Evolutionary conservation across 1,140 invertebrate genomes (phyloP).

Genomic region (Aphis gossypii): DNA sequence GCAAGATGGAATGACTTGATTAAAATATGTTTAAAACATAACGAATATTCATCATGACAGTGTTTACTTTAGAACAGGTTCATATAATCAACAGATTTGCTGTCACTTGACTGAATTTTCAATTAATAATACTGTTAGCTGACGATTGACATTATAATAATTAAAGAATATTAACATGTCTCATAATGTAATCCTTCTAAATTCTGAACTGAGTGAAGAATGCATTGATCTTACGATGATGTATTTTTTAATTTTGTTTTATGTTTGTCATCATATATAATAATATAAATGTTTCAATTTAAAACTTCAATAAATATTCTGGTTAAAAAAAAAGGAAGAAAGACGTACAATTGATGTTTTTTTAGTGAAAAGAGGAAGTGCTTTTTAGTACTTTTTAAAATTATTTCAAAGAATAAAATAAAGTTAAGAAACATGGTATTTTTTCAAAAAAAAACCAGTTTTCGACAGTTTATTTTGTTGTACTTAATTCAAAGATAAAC

Average conservation of each 20-base stretch:
- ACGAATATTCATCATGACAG: constrained; percentile 3
- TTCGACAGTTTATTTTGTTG: too few species aligned
- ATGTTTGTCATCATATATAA: not conserved
- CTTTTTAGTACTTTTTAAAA: too few species aligned
- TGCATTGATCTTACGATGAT: not conserved
- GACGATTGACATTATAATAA: not conserved
- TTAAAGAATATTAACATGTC: not conserved
- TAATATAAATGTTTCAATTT: not conserved
- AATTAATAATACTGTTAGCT: constrained; percentile 1
- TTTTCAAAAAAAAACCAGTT: too few species aligned
- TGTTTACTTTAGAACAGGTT: not conserved
- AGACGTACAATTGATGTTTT: not conserved
- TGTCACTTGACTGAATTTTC: not conserved
- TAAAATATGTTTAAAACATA: not conserved
- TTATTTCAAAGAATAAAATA: too few species aligned
- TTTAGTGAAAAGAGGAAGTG: not conserved
- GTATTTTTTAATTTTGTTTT: not conserved
- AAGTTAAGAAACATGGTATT: too few species aligned
- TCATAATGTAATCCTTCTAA: not conserved
- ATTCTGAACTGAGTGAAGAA: not conserved
- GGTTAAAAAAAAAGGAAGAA: not conserved
- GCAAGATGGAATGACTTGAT: not conserved
- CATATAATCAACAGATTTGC: not conserved
- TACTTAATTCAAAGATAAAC: too few species aligned
- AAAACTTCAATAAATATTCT: not conserved